Base-by-base conservation (phyloP, 2,888 invertebrate genomes). In the Crioceris asparagi region DNA sequence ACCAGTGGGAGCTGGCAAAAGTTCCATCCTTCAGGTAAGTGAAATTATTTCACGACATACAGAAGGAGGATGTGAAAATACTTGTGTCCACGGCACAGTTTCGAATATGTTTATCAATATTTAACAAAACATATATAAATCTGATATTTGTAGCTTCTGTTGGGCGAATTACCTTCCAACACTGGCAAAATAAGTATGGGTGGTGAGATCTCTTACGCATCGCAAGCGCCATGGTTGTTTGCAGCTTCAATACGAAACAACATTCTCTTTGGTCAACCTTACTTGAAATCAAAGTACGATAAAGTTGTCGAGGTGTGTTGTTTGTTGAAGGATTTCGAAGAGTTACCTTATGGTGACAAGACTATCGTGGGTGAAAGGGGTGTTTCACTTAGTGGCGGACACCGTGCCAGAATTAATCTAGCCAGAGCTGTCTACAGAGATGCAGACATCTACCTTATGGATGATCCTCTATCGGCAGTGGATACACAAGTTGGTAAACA, bases 1-100 rank as follows among this genome's bases (percentile, higher is more conserved):
- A 7, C 79, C 88, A 0, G 91, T 92, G 8, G 93, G 92, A 6
- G 72, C 85, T 18, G 93, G 92, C 55, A 93, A 82, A 60, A 68
- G 63, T 45, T 71, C 71, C 0, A 43, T 74, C n/a, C 53, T 75
- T 2, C 69, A 74, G 38, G 50, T 50, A 32, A n/a, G n/a, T n/a
- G n/a, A n/a, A n/a, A n/a, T n/a, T n/a, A n/a, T n/a, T n/a, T n/a
- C n/a, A n/a, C n/a, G n/a, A n/a, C n/a, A n/a, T n/a, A n/a, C n/a
- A n/a, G n/a, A n/a, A n/a, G n/a, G n/a, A n/a, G n/a, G n/a, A n/a
- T n/a, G n/a, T n/a, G n/a, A n/a, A n/a, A n/a, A n/a, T n/a, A n/a
- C n/a, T n/a, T n/a, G n/a, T n/a, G n/a, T n/a, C n/a, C n/a, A n/a
- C n/a, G n/a, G n/a, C n/a, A n/a, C n/a, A n/a, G n/a, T n/a, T n/a